phyloP scores from a whole-genome alignment of 2,113 vertebrate genomes.

The Pteronura brasiliensis region DNA sequence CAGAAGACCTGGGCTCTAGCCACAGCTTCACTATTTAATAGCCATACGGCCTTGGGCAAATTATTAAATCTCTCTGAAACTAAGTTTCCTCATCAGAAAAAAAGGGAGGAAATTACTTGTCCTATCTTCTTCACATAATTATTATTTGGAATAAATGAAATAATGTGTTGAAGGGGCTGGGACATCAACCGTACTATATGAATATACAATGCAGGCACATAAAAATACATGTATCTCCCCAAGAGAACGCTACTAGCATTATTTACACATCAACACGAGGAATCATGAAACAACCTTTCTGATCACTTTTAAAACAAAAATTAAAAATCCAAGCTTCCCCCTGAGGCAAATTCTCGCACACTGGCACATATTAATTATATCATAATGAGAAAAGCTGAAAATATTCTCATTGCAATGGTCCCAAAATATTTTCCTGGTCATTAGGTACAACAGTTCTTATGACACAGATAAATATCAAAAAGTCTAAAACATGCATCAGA shows the following conservation, averaged over 20 bases:
- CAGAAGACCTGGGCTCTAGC: not conserved
- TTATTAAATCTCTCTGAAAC: not conserved
- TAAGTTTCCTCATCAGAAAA: not conserved
- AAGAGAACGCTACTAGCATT: not conserved
- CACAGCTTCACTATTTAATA: not conserved
- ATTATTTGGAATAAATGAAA: constrained; percentile 38
- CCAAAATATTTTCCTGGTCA: not conserved
- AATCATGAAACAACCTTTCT: not conserved
- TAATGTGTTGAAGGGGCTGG: not conserved
- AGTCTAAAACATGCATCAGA: not conserved
- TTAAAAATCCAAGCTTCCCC: not conserved
- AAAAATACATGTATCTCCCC: not conserved
- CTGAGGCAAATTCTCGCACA: constrained; percentile 4
- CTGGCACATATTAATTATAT: not conserved
- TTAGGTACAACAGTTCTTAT: not conserved
- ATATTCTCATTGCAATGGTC: not conserved
- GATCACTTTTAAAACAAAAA: constrained; percentile 29
- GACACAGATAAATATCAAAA: not conserved
- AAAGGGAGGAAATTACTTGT: not conserved
- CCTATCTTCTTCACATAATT: constrained; percentile 25
- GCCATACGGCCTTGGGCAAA: not conserved
- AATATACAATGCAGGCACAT: not conserved
- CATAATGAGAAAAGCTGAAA: constrained; percentile 31
- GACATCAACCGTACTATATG: not conserved
- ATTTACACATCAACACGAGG: not conserved